These are phyloP conservation scores for Nymphalis c-album DNA, from an alignment of 2,888 invertebrate species.

Conservation along the genomic window DNA sequence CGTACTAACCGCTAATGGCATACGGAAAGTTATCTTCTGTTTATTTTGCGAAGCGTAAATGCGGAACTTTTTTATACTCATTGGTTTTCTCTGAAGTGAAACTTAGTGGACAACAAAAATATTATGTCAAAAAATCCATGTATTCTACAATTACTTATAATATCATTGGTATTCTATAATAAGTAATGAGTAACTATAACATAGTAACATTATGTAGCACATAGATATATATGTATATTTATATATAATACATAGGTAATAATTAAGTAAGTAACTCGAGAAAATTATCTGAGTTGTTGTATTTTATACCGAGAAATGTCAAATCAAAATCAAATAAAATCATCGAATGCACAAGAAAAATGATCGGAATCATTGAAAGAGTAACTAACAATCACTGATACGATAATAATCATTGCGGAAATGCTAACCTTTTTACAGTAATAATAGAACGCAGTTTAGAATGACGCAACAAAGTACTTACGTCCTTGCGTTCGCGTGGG, in stretches of 20 bases:
- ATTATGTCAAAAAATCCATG: neutral
- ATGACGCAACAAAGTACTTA: conserved; percentile 50
- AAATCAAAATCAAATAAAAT: neutral
- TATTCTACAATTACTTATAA: too few relatives aligned
- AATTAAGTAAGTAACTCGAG: too few relatives aligned
- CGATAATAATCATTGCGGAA: conserved; percentile 32
- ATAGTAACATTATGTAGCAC: too few relatives aligned
- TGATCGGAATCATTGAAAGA: conserved; percentile 4
- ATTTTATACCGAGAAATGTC: too few relatives aligned
- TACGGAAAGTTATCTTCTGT: neutral
- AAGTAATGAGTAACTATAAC: too few relatives aligned
- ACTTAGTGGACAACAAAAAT: neutral
- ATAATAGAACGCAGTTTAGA: conserved; percentile 50
- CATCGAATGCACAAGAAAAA: neutral
- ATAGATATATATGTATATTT: too few relatives aligned
- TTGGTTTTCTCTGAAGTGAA: neutral
- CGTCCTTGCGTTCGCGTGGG: conserved; percentile 67
- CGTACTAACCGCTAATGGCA: neutral
- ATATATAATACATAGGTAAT: too few relatives aligned
- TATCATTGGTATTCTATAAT: too few relatives aligned
- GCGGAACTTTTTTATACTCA: neutral
- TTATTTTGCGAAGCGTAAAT: neutral
- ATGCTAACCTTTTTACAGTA: conserved; percentile 38
- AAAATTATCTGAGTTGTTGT: too few relatives aligned
- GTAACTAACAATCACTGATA: conserved; percentile 5